Evolutionary conservation across 2,113 vertebrate species (phyloP).

Genomic region (Coregonus clupeaformis): DNA sequence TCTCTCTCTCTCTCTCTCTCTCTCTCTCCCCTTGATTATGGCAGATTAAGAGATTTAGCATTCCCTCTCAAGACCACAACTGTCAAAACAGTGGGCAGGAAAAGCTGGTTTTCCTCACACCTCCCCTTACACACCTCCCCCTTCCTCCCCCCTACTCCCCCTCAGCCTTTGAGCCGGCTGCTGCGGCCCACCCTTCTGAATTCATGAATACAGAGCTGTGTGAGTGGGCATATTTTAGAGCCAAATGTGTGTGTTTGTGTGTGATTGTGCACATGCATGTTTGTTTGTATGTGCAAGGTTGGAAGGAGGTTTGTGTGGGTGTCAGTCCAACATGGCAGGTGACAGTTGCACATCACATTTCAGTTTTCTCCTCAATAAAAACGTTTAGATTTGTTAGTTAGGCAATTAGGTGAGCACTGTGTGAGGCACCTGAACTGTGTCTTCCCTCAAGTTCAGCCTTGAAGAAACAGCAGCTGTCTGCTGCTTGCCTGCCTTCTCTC

Average conservation of each 20-base stretch:
- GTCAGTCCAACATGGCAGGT: no score
- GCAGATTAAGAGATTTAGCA: slow-evolving; percentile 75
- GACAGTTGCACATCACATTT: no score
- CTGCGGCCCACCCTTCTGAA: slow-evolving; percentile 28
- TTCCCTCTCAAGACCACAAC: slow-evolving; percentile 67
- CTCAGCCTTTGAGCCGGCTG: slow-evolving; percentile 5
- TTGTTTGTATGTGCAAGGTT: slow-evolving; percentile 19
- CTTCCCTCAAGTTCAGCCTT: neutral
- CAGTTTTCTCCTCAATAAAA: no score
- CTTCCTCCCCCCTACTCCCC: slow-evolving; percentile 20
- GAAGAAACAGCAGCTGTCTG: slow-evolving; percentile 76
- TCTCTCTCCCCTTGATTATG: slow-evolving; percentile 54
- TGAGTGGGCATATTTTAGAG: slow-evolving; percentile 69
- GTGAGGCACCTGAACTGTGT: neutral
- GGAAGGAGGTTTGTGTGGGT: no score
- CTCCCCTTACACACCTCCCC: slow-evolving; percentile 8
- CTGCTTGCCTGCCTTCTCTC: slow-evolving; percentile 13
- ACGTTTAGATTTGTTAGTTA: no score
- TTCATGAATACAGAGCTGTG: slow-evolving; percentile 62
- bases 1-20: no score
- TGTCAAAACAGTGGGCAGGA: slow-evolving; percentile 71
- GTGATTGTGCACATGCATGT: no score
- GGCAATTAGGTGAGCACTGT: no score
- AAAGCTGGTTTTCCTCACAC: slow-evolving; percentile 36
- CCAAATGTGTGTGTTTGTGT: slow-evolving; percentile 29